A percentile compares a stretch with the other conserved stretches of the same genome.
Conservation (phyloP, 30 jellyfish, hydroid and myxozoan species). For the Cassiopea andromeda region DNA sequence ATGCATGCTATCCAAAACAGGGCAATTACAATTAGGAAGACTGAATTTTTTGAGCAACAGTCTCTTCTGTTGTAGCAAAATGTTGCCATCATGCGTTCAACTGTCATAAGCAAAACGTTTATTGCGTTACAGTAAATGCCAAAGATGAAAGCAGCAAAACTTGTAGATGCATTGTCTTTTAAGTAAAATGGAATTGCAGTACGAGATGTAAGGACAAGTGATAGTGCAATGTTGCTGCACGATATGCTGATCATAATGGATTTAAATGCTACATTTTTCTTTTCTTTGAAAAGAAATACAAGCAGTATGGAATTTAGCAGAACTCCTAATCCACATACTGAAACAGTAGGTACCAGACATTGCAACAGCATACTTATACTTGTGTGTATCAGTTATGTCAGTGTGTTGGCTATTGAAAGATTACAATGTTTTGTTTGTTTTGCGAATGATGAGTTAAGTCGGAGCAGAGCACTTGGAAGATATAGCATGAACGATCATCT, state of each 20-base stretch:
- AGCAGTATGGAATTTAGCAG: constrained; percentile 33
- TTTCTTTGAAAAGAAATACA: constrained; percentile 10
- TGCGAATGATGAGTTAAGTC: background rate
- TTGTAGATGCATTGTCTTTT: constrained; percentile 51
- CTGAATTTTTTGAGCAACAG: constrained; percentile 2
- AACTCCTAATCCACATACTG: constrained; percentile 31
- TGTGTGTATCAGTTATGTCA: background rate
- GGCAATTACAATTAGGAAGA: constrained; percentile 3
- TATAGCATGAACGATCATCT: too few relatives aligned
- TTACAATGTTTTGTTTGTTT: background rate
- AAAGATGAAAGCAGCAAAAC: constrained; percentile 54
- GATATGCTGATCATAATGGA: constrained; percentile 26
- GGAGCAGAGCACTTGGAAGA: too few relatives aligned
- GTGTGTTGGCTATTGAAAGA: background rate
- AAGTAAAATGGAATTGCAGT: constrained; percentile 29
- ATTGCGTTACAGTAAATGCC: constrained; percentile 43
- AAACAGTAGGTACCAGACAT: constrained; percentile 41
- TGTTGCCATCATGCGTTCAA: constrained; percentile 25
- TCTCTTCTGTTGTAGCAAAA: background rate
- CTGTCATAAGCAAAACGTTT: constrained; percentile 28
- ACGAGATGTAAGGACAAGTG: constrained; percentile 29
- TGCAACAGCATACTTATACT: background rate
- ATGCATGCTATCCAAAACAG: constrained; percentile 38
- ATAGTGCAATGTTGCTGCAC: constrained; percentile 46
- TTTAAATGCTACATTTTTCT: constrained; percentile 10